Evolutionary conservation across 1,140 invertebrate genomes (phyloP).

Genomic region (Triops cancriformis): DNA sequence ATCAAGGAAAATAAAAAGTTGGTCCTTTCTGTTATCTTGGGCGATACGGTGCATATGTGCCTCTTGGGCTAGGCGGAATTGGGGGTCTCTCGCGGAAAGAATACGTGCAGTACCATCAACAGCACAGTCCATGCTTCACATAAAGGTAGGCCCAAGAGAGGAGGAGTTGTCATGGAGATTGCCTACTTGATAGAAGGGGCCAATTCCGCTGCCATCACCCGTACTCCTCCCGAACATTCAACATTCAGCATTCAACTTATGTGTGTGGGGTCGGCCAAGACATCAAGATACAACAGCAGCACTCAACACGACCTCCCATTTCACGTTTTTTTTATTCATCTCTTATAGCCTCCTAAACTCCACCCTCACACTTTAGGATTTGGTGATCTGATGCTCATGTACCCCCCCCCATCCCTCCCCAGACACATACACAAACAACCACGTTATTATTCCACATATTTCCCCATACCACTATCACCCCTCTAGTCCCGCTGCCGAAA

Average conservation of each 20-base stretch:
- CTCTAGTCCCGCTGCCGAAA: neutral
- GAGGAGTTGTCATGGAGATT: slow-evolving; percentile 13
- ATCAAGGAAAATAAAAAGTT: neutral
- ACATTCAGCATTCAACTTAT: slow-evolving; percentile 7
- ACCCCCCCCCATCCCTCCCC: neutral
- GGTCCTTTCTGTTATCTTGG: neutral
- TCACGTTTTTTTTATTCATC: neutral
- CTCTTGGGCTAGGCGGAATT: neutral
- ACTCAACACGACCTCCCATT: slow-evolving; percentile 12
- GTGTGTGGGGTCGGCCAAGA: slow-evolving; percentile 3
- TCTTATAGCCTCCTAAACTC: neutral
- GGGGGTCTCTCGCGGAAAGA: neutral
- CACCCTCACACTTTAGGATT: neutral
- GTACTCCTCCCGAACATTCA: neutral
- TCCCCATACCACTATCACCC: neutral
- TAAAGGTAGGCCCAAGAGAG: slow-evolving; percentile 8
- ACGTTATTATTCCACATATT: neutral
- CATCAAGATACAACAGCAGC: slow-evolving; percentile 1
- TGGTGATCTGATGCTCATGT: neutral
- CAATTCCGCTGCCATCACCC: slow-evolving; percentile 4
- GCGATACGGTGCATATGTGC: neutral
- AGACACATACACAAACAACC: neutral
- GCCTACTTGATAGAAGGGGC: slow-evolving; percentile 8
- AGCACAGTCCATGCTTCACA: neutral
- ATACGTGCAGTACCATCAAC: neutral